Percentiles rank a stretch among this genome's conserved stretches.
These are phyloP conservation scores for Sinohyriopsis cumingii DNA, from an alignment of 2,888 invertebrate genomes.

Conservation along the genomic window DNA sequence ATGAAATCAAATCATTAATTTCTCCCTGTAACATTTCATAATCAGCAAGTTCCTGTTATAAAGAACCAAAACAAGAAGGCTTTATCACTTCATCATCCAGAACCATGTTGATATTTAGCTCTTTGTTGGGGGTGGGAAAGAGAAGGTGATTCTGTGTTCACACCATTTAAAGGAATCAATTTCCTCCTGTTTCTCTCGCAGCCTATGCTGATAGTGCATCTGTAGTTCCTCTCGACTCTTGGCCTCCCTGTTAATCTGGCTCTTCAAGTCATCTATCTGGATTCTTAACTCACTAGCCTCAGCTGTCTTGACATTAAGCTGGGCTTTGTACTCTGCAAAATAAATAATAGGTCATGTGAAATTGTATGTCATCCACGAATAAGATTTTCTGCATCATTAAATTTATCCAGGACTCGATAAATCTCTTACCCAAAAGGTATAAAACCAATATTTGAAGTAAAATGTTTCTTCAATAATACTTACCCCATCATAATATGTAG, in stretches of 20 bases:
- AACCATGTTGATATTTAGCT: background rate
- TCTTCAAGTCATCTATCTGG: slow-evolving; percentile 59
- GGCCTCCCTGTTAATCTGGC: slow-evolving; percentile 52
- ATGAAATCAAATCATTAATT: too few species aligned
- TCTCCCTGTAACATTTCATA: too few species aligned
- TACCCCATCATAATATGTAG: too few species aligned
- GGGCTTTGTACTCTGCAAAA: slow-evolving; percentile 47
- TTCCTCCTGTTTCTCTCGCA: slow-evolving; percentile 67
- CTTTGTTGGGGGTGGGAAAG: background rate
- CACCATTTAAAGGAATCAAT: slow-evolving; percentile 64
- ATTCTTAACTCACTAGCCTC: slow-evolving; percentile 69
- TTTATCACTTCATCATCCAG: too few species aligned
- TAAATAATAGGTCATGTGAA: slow-evolving; percentile 1
- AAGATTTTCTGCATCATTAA: background rate
- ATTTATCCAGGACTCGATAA: background rate
- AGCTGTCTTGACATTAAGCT: slow-evolving; percentile 58
- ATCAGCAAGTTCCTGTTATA: too few species aligned
- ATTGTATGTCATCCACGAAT: background rate
- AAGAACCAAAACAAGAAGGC: too few species aligned
- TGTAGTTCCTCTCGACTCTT: slow-evolving; percentile 63
- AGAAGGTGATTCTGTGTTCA: slow-evolving; percentile 5
- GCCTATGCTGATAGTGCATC: slow-evolving; percentile 63
- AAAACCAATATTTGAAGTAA: background rate
- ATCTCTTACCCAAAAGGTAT: background rate
- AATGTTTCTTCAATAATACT: too few species aligned